phyloP scores from a whole-genome alignment of 2,797 vertebrate species.

The Sebastes kiyomatsui region DNA sequence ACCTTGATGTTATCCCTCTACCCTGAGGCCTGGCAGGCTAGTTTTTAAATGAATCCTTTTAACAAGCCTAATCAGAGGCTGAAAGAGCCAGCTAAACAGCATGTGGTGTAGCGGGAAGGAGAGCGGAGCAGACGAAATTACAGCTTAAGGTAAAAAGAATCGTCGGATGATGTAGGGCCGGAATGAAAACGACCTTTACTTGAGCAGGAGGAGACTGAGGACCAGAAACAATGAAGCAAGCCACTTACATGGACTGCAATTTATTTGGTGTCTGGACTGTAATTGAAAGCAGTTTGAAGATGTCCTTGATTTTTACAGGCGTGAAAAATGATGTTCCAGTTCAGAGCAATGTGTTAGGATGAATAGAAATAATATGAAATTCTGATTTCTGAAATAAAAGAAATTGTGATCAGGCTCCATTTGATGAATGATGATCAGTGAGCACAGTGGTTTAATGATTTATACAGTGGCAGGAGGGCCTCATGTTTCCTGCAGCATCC shows the following conservation, averaged over 20 bases:
- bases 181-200: neutral
- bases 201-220: neutral
- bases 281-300: constrained; percentile 2
- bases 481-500: neutral
- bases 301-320: constrained; percentile 24
- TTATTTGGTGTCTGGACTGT: constrained; percentile 1
- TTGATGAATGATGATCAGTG: neutral
- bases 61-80: constrained; percentile 64
- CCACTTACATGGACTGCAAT: neutral
- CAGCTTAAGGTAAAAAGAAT: constrained; percentile 42
- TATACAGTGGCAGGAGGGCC: neutral
- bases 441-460: neutral
- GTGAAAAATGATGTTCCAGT: constrained; percentile 1
- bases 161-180: neutral
- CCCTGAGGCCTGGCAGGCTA: constrained; percentile 54
- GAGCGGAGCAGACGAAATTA: constrained; percentile 8
- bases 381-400: too few species aligned
- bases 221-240: neutral
- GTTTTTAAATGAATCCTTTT: constrained; percentile 73
- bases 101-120: constrained; percentile 16
- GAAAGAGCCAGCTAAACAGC: constrained; percentile 45
- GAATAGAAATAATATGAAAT: neutral
- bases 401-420: neutral
- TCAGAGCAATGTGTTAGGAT: neutral
- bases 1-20: constrained; percentile 66